Evolutionary conservation across 2,888 invertebrate genomes (phyloP).

Genomic region (Chymomyza caudatula): DNA sequence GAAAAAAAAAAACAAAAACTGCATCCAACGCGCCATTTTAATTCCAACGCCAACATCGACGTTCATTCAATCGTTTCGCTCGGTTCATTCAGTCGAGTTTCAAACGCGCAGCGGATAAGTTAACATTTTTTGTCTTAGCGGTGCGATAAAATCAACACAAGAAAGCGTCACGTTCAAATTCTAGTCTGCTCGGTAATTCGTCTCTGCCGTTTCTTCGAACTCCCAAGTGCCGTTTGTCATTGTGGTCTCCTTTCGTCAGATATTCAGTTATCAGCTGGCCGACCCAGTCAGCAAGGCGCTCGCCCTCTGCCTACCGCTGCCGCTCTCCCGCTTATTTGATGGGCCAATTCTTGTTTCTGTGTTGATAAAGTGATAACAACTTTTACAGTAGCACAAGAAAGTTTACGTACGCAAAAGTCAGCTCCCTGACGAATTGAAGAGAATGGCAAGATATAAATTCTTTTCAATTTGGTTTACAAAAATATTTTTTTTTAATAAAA

Average conservation of each 20-base stretch:
- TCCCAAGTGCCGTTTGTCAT: background rate
- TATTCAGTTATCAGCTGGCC: background rate
- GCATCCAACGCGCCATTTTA: constrained; percentile 18
- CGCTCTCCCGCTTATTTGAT: background rate
- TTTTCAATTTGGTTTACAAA: too few relatives aligned
- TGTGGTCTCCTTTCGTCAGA: background rate
- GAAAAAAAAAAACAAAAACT: constrained; percentile 35
- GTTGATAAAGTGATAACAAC: background rate
- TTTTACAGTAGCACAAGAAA: too few relatives aligned
- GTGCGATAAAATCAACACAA: background rate
- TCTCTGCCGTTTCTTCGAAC: background rate
- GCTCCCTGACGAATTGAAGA: too few relatives aligned
- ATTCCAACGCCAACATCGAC: constrained; percentile 13
- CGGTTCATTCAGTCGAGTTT: constrained; percentile 52
- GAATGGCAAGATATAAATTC: too few relatives aligned
- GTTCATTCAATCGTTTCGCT: constrained; percentile 18
- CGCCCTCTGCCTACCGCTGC: too few relatives aligned
- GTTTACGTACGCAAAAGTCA: too few relatives aligned
- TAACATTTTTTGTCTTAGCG: constrained; percentile 3
- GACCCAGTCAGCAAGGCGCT: background rate
- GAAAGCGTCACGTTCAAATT: background rate
- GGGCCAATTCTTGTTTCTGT: background rate
- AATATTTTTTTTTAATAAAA: too few relatives aligned
- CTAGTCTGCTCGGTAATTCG: background rate
- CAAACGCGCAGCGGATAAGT: constrained; percentile 51